Evolutionary conservation across 2,888 invertebrate genomes (phyloP), one percentile per base, ranked within the genome.

Genomic region (Galeruca laticollis): DNA sequence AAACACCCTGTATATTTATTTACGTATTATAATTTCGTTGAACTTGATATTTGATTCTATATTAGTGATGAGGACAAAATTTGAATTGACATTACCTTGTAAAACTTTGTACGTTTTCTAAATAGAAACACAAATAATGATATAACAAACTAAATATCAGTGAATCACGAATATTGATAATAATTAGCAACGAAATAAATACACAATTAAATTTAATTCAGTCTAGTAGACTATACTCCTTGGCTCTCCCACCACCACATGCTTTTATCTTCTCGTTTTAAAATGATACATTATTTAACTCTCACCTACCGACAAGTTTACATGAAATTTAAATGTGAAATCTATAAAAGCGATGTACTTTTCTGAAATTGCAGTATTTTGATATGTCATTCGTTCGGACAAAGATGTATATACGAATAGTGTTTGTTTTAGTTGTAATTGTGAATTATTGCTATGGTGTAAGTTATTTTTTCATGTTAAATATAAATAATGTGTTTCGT

Each of bases 311-410:
- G 47, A 4, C 10, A 18, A 57, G 33, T 18, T 57, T 57, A 33
- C 35, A 11, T 15, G 26, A 57, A 57, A 35, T 33, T 57, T 35
- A 57, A 57, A 57, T 33, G 33, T 4, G n/a, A 57, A 35, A 35
- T 57, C 56, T 21, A 31, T 57, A 57, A 33, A 57, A 57, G 35
- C 56, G 56, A 35, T 57, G 26, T 26, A n/a, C 10, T 33, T 18
- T 57, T 35, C 2, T 15, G 15, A 18, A 57, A 35, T 35, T 35
- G 35, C 18, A 21, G 31, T 54, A 31, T 54, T 54, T 54, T 54
- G n/a, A 54, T 31, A 31, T 54, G 56, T 31, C 35, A 8, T 57
- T 35, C 56, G 18, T 31, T 18, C 15, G 15, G 15, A 33, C 2
- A 10, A 57, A 57, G 56, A 57, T 57, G 56, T 35, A 15, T 37